Base-by-base conservation (phyloP, 1,140 invertebrate genomes). In the Dolichoris vasculosae region DNA sequence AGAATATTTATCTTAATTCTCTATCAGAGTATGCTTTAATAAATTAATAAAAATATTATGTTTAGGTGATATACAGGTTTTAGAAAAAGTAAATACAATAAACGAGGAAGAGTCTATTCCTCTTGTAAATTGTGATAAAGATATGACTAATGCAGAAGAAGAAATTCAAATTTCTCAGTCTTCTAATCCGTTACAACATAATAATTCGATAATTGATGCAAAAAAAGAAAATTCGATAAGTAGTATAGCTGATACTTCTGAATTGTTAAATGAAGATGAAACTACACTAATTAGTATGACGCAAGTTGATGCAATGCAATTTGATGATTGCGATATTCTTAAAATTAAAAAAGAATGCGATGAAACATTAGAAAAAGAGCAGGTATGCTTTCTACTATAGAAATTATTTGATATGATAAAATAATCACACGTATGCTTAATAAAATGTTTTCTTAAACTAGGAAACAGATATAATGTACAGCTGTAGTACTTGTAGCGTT, bases 401-500 rank as follows among this genome's bases (percentile, higher is more conserved):
- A 73, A 4, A 75, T 51, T 48, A 51, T 38, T 30, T 30, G 1
- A 78, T 51, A 51, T 32, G 32, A 32, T 55, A 11, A 77, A 0
- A 32, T 51, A 46, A 30, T 38, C 32, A 2, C 26, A 43, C 2
- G 67, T 2, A 30, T 20, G 64, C 76, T 77, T 64, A 32, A 69
- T 20, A 11, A 40, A 38, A 73, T 46, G 38, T 69, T 46, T 71
- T 40, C 55, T 9, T 40, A 73, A 35, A 77, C 0, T 0, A 38
- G 64, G 81, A 86, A 51, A 15, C 35, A 64, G 32, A 82, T 82
- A 78, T 84, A 85, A 89, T 95, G 23, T 96, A 95, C 87, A 95
- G 93, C 82, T 96, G 95, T 87, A 95, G 94, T 84, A 95, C 94
- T 76, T 96, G 95, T 89, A 93, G 94, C 6, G 94, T 95, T 46